phyloP scores from a whole-genome alignment of 2,113 vertebrate species.

The Recurvirostra avosetta region DNA sequence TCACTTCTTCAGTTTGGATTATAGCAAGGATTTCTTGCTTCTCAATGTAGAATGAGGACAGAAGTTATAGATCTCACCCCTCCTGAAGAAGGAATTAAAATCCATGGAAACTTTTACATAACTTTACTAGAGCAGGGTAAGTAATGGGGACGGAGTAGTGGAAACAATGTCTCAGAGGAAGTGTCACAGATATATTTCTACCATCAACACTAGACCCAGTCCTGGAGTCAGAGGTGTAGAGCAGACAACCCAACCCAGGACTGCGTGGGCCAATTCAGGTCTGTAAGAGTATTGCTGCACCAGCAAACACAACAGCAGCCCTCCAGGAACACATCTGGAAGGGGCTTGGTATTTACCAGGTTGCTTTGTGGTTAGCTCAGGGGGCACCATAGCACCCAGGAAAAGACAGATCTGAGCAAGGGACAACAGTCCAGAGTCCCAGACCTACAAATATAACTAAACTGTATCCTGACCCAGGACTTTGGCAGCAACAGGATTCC shows the following conservation, averaged over 20 bases:
- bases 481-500: neutral
- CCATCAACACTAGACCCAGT: neutral
- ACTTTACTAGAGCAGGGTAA: neutral
- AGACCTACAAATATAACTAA: neutral
- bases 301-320: neutral
- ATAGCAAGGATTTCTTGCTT: neutral
- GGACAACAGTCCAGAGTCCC: neutral
- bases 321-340: neutral
- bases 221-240: neutral
- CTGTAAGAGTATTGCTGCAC: neutral
- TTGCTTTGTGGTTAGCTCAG: neutral
- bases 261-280: neutral
- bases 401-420: too few species aligned
- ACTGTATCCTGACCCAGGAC: rapidly evolving
- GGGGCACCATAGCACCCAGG: too few species aligned
- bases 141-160: neutral
- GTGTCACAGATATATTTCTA: neutral
- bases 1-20: neutral
- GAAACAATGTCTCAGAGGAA: neutral
- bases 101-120: neutral
- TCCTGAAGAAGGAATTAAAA: neutral
- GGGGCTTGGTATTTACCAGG: rapidly evolving
- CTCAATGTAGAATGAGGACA: neutral
- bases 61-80: neutral
- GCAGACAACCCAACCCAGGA: rapidly evolving